A percentile compares a stretch with the other conserved stretches of the same genome.
These are phyloP conservation scores for Drosophila aff. DNA, from an alignment of 1,140 invertebrate species.

Conservation along the genomic window DNA sequence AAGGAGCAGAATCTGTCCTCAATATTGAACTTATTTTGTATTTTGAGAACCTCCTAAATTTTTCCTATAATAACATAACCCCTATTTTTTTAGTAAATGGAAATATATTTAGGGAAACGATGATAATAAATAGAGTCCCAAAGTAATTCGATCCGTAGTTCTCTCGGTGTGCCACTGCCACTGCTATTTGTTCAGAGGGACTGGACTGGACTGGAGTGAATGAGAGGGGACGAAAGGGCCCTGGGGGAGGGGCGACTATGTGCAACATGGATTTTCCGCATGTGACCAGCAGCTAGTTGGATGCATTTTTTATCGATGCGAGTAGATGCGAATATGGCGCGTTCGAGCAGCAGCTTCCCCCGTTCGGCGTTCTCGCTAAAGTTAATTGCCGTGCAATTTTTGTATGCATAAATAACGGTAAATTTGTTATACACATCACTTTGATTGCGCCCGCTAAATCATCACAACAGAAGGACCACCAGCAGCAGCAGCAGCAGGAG, in stretches of 20 bases:
- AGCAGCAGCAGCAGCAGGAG: conserved; percentile 18
- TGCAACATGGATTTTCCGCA: conserved; percentile 60
- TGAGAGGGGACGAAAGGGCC: background rate
- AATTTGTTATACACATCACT: conserved; percentile 84
- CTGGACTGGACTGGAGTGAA: background rate
- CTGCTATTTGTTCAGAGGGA: conserved; percentile 65
- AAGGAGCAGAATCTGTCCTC: no score
- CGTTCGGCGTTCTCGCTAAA: conserved; percentile 51
- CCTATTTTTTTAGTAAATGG: background rate
- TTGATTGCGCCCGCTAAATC: conserved; percentile 81
- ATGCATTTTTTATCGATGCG: conserved; percentile 40
- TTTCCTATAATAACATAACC: background rate
- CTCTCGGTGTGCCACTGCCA: conserved; percentile 16
- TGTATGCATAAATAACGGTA: conserved; percentile 83
- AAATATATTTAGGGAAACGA: background rate
- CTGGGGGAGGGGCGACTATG: conserved; percentile 42
- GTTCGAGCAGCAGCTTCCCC: conserved; percentile 2
- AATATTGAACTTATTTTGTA: background rate
- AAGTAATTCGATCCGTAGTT: background rate
- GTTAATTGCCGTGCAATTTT: conserved; percentile 84
- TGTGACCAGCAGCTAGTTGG: conserved; percentile 31
- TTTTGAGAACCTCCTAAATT: no score
- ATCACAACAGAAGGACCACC: conserved; percentile 49
- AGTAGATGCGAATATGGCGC: conserved; percentile 17
- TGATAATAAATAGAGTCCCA: background rate